A percentile compares a stretch with the other conserved stretches of the same genome.
Evolutionary conservation across 2,797 vertebrate species (phyloP).

Genomic region (Mus spretus): DNA sequence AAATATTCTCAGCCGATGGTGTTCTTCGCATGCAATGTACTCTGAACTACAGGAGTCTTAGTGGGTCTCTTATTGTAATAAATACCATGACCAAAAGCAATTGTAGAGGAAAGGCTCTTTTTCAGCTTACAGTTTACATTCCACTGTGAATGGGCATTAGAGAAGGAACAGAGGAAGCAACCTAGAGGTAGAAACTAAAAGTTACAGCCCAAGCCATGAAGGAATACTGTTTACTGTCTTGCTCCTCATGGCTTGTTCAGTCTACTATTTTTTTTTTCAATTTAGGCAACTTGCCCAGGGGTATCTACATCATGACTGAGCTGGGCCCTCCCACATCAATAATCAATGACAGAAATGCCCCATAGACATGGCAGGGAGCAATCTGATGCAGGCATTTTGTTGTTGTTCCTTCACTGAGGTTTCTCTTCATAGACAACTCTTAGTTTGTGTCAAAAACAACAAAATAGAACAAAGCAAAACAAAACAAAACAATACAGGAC

Average conservation of each 20-base stretch:
- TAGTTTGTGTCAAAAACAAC: neutral
- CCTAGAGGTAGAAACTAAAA: neutral
- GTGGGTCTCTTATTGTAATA: neutral
- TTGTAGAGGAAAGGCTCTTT: too few species aligned
- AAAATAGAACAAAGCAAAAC: neutral
- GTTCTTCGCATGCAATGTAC: slow-evolving; percentile 32
- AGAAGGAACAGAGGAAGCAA: neutral
- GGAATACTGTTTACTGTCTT: neutral
- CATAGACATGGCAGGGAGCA: neutral
- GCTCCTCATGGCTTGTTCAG: neutral
- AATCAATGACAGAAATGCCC: neutral
- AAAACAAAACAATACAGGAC: neutral
- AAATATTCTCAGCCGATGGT: slow-evolving; percentile 50
- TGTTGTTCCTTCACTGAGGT: neutral
- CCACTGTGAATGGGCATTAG: neutral
- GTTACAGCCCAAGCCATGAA: neutral
- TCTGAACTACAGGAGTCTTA: slow-evolving; percentile 62
- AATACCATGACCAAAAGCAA: neutral
- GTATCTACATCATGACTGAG: neutral
- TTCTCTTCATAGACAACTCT: neutral
- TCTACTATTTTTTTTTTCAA: neutral
- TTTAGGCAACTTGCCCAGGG: too few species aligned
- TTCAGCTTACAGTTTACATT: neutral
- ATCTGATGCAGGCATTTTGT: neutral
- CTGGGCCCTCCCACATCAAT: neutral